Evolutionary conservation across 2,113 vertebrate genomes (phyloP).

Genomic region (Girardinichthys multiradiatus): DNA sequence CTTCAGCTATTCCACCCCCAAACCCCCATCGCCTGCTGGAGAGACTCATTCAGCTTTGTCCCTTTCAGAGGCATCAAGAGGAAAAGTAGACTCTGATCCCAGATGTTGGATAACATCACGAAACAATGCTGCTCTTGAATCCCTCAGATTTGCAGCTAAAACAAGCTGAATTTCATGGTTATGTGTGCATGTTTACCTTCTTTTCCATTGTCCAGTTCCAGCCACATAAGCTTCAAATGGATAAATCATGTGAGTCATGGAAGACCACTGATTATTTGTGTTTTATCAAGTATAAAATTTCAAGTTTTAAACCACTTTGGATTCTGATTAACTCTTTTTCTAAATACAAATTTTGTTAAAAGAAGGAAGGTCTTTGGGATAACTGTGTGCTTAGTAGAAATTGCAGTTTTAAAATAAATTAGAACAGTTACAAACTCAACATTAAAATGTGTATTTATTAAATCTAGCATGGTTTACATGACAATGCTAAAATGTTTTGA

Average conservation of each 20-base stretch:
- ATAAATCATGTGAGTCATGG: not conserved
- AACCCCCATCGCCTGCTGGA: constrained; percentile 4
- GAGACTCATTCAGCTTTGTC: constrained; percentile 50
- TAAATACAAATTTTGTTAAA: too few relatives aligned
- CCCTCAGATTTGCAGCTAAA: not conserved
- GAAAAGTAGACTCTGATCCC: constrained; percentile 17
- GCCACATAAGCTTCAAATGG: not conserved
- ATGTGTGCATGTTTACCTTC: not conserved
- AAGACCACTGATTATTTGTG: too few relatives aligned
- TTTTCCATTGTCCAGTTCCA: not conserved
- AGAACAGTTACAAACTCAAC: too few relatives aligned
- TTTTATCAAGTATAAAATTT: too few relatives aligned
- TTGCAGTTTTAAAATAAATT: too few relatives aligned
- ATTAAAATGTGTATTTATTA: too few relatives aligned
- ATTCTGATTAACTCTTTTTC: too few relatives aligned
- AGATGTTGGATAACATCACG: not conserved
- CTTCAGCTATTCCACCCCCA: constrained; percentile 27
- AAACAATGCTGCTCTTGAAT: not conserved
- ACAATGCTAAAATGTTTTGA: too few relatives aligned
- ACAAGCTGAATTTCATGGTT: not conserved
- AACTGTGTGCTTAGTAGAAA: too few relatives aligned
- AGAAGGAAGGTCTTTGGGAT: too few relatives aligned
- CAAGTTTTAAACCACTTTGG: too few relatives aligned
- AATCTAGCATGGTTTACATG: too few relatives aligned
- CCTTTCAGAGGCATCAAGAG: constrained; percentile 47